Base-by-base conservation (phyloP, 2,888 invertebrate species). In the Eustalomyia histrio region DNA sequence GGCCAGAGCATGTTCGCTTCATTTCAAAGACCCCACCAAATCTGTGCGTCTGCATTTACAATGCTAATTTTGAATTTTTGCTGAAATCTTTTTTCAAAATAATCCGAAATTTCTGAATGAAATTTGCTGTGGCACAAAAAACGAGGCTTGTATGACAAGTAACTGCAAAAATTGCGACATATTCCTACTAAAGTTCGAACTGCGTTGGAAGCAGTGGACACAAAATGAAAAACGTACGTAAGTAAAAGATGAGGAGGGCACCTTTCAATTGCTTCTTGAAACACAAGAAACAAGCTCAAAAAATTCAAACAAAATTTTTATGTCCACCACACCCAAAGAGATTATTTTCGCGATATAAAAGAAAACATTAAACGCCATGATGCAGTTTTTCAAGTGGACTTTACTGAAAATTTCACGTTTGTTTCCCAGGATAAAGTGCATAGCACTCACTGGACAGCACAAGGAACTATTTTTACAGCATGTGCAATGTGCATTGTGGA, bases 341-440 rank as follows among this genome's bases (percentile, higher is more conserved):
- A 24, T 47, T 47, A 63, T 14, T 47, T 47, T 47, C 47, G n/a
- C n/a, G n/a, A n/a, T n/a, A n/a, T n/a, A 47, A 63, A 63, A 47
- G 47, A 63, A 47, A 47, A 47, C n/a, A 47, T 63, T 24, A 47
- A 63, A 63, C 24, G 47, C 18, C 47, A n/a, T n/a, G n/a, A 63
- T 63, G 63, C 18, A 24, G 47, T 50, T 18, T 6, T 60, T 60
- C 60, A 60, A 10, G 14, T 67, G 24, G 55, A n/a, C n/a, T n/a
- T n/a, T n/a, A n/a, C n/a, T n/a, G n/a, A n/a, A n/a, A n/a, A n/a
- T n/a, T n/a, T n/a, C 67, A 43, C 55, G 67, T 67, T 67, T 35
- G 43, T 67, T 67, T 39, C 67, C 39, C 39, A 67, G 67, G 67
- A 67, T 43, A 55, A 67, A 67, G 64, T 64, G 64, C 64, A 58